Base-by-base conservation (phyloP, 2,888 invertebrate species). In the Cacoxenus indagator region DNA sequence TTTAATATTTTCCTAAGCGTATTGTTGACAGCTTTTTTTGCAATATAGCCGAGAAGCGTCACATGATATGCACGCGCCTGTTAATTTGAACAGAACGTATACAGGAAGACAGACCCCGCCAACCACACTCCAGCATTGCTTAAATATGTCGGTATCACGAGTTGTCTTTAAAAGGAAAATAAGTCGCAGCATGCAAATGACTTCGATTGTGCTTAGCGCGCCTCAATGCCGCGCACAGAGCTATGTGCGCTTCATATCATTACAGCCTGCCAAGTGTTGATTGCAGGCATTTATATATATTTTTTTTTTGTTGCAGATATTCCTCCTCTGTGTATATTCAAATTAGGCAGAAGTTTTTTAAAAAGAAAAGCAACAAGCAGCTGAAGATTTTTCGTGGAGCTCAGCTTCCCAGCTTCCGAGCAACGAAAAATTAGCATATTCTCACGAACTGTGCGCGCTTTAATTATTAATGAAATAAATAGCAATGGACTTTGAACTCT, bases 401-500 rank as follows among this genome's bases (percentile, higher is more conserved):
- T 37, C 14, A 37, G 14, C 8, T 2, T 37, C 37, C 9, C 37
- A 37, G 37, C 37, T 11, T n/a, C n/a, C 2, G 14, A 14, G 37
- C 37, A 37, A 19, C 19, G 51, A 14, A 31, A 81, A 76, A 83
- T 79, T 78, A 80, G 75, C 82, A 80, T 83, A 83, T 83, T 72
- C 72, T 74, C 70, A 81, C 78, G 76, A 73, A 78, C 73, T 68
- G 67, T 72, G 68, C 69, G 67, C 62, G 57, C 22, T 69, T 78
- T 78, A 83, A 83, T 83, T 81, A 83, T 83, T 79, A 81, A 81
- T 78, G 65, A 76, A 78, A 79, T 79, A 78, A 76, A 78, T 76
- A 73, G 76, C 75, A 67, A 45, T 43, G 70, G 46, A 57, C 57
- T 46, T 66, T 57, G 61, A 62, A 62, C 45, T 62, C 43, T 37